Base-by-base conservation (phyloP, 2,113 vertebrate genomes). In the Rhegmatorhina hoffmannsi region DNA sequence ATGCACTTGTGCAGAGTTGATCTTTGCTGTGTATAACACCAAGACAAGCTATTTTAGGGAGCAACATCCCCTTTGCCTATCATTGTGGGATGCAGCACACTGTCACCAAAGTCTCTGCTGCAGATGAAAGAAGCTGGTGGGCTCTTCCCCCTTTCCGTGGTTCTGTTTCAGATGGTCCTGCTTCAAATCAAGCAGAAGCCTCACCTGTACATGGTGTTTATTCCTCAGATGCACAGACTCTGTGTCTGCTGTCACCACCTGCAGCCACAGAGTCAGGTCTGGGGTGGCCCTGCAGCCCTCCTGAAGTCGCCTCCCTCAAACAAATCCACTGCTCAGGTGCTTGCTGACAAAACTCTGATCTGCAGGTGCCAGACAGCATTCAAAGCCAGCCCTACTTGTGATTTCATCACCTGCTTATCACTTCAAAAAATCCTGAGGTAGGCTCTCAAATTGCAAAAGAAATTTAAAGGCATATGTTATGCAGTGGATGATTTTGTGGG, bases 1-100 rank as follows among this genome's bases (percentile, higher is more conserved):
- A 96, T 88, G 33, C 60, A 80, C 95, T 96, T 96, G 95, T 75
- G 74, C 28, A 33, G 95, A 94, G 83, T 46, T 89, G 76, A 34
- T 85, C 96, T 96, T 95, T 96, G 95, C 94, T 81, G 93, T 70
- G 92, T 81, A 59, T 87, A 81, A 91, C 96, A 94, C 83, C 95
- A 97, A 66, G 77, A 75, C 3, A 21, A 16, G 82, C 33, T 87
- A 46, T 84, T 92, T 85, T 2, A 38, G 68, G 94, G 80, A 84
- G 82, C 60, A 74, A 34, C 78, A 84, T 85, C 73, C 90, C 77
- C 23, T 38, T 46, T 93, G 92, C 72, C 86, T 85, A 1, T 2
- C 93, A 10, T 31, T 56, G 33, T 34, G 56, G 33, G 15, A 50
- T 63, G 34, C 63, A 49, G 70, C 55, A 74, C 44, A 14, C 9